A percentile compares a stretch with the other conserved stretches of the same genome.
These are phyloP conservation scores for Pelagia noctiluca DNA, from an alignment of 30 jellyfish, hydroid and myxozoan genomes.

Conservation along the genomic window DNA sequence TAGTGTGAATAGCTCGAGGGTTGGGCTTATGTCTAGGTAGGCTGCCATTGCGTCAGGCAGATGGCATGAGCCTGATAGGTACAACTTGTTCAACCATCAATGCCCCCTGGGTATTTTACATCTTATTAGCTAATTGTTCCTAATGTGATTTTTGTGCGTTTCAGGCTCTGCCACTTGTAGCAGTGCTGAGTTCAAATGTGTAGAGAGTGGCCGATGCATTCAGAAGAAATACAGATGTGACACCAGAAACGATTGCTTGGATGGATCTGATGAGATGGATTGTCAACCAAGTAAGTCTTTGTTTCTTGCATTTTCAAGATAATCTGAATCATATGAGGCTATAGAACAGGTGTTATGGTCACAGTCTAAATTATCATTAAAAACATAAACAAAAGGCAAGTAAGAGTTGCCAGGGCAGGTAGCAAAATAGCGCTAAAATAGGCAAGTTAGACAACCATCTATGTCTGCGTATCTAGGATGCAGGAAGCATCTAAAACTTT, in stretches of 20 bases:
- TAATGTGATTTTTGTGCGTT: neutral
- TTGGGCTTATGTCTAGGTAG: neutral
- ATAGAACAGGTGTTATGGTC: too few relatives aligned
- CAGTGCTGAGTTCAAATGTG: slow-evolving; percentile 75
- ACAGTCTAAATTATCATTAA: too few relatives aligned
- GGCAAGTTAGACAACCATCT: too few relatives aligned
- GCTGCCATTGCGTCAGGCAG: neutral
- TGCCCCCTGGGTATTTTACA: neutral
- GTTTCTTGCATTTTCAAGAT: slow-evolving; percentile 1
- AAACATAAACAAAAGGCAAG: too few relatives aligned
- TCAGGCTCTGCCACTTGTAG: slow-evolving; percentile 68
- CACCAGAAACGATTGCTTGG: slow-evolving; percentile 84
- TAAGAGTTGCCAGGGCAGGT: too few relatives aligned
- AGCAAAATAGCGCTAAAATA: too few relatives aligned
- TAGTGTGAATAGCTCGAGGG: neutral
- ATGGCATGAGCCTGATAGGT: neutral
- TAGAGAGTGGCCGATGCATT: slow-evolving; percentile 87
- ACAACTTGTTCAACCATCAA: neutral
- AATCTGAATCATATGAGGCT: too few relatives aligned
- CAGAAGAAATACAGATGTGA: slow-evolving; percentile 68
- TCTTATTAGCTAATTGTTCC: neutral
- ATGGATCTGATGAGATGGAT: slow-evolving; percentile 87
- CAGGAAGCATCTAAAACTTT: too few relatives aligned
- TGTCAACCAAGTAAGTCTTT: slow-evolving; percentile 80
- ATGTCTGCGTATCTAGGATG: too few relatives aligned